These are phyloP conservation scores for Hozukius guyotensis DNA, from an alignment of 2,797 vertebrate genomes.

Conservation along the genomic window DNA sequence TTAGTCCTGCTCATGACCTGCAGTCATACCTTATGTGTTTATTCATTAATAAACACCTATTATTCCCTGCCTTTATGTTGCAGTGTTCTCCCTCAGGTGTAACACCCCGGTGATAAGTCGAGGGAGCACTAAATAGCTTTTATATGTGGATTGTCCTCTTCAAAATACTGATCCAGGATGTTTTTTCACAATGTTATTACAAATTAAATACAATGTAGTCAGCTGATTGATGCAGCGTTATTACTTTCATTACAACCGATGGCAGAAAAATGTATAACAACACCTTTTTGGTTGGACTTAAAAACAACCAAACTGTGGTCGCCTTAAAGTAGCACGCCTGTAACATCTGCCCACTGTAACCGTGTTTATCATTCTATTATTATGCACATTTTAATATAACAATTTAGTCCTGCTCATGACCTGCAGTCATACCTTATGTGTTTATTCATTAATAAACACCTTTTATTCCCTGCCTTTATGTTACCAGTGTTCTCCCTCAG, in stretches of 20 bases:
- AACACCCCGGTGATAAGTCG: neutral
- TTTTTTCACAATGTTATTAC: neutral
- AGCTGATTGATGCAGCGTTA: neutral
- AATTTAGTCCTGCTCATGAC: neutral
- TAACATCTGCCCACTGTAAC: neutral
- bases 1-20: neutral
- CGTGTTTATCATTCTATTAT: neutral
- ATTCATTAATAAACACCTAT: conserved; percentile 9
- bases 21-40: neutral
- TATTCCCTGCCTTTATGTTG: neutral
- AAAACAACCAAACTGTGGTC: conserved; percentile 12
- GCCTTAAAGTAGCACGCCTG: neutral
- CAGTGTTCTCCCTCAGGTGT: conserved; percentile 7
- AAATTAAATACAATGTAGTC: neutral
- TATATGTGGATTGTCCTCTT: neutral
- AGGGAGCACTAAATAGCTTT: conserved; percentile 7
- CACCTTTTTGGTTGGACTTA: conserved; percentile 10
- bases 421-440: neutral
- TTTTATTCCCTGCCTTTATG: neutral
- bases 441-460: conserved; percentile 13
- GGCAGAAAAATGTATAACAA: neutral
- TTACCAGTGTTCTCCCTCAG: neutral
- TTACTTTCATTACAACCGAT: neutral
- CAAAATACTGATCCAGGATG: neutral
- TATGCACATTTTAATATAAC: neutral